phyloP scores from a whole-genome alignment of 2,888 invertebrate species.

The Lithophane leautieri region DNA sequence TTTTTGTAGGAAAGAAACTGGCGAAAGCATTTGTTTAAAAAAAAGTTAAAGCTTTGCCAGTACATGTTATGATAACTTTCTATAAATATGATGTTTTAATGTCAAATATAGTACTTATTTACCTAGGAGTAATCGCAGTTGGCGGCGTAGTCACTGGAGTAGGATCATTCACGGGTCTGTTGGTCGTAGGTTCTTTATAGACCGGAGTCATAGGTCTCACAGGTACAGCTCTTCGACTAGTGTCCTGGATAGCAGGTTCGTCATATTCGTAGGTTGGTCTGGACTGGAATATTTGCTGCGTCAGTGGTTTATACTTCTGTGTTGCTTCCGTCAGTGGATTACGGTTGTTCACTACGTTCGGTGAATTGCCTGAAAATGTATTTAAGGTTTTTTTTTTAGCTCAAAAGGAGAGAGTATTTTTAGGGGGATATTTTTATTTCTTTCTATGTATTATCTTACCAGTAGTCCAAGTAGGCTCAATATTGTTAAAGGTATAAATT shows the following conservation, averaged over 20 bases:
- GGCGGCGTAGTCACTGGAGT: background rate
- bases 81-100: background rate
- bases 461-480: constrained; percentile 65
- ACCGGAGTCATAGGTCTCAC: constrained; percentile 26
- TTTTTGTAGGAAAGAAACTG: background rate
- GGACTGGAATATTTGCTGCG: constrained; percentile 33
- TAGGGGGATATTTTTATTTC: background rate
- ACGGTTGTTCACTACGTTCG: constrained; percentile 24
- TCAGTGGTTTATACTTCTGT: constrained; percentile 28
- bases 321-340: constrained; percentile 10
- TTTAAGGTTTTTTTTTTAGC: background rate
- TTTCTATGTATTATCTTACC: constrained; percentile 50
- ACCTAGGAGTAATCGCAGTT: constrained; percentile 11
- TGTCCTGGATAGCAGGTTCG: background rate
- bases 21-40: background rate
- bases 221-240: constrained; percentile 21
- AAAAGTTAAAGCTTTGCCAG: background rate
- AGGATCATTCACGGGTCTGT: constrained; percentile 28
- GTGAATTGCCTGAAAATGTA: constrained; percentile 36
- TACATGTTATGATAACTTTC: background rate
- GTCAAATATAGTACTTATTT: background rate
- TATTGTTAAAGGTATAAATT: constrained; percentile 68
- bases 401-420: background rate
- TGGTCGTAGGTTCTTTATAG: constrained; percentile 9
- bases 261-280: constrained; percentile 31